These are phyloP conservation scores for Passer montanus DNA, from an alignment of 2,113 vertebrate genomes.

Conservation along the genomic window DNA sequence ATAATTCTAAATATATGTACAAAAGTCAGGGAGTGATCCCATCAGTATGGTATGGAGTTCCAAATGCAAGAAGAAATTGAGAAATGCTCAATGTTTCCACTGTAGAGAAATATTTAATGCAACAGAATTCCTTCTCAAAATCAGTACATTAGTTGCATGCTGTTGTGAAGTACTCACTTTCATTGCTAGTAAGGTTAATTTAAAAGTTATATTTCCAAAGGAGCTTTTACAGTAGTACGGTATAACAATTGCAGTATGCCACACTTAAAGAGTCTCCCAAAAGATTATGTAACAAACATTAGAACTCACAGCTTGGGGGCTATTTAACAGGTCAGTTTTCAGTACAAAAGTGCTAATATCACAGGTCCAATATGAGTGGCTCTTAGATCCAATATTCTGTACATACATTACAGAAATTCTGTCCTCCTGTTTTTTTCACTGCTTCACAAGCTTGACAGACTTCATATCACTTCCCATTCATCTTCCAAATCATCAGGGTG, in stretches of 20 bases:
- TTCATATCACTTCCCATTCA: conserved; percentile 97
- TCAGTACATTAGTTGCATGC: conserved; percentile 46
- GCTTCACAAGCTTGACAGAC: not conserved
- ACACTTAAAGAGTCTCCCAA: conserved; percentile 39
- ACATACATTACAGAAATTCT: not conserved
- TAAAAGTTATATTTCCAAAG: conserved; percentile 34
- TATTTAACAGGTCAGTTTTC: conserved; percentile 3
- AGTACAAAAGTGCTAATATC: conserved; percentile 38
- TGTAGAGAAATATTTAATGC: conserved; percentile 62
- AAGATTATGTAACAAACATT: conserved; percentile 32
- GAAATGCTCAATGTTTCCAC: conserved; percentile 38
- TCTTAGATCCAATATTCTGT: conserved; percentile 27
- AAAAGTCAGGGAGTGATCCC: not conserved
- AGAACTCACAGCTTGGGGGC: conserved; percentile 34
- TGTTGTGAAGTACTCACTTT: conserved; percentile 3
- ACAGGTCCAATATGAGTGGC: not conserved
- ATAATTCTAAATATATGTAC: not conserved
- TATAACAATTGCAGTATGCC: conserved; percentile 18
- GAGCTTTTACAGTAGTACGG: not conserved
- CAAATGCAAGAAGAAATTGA: conserved; percentile 53
- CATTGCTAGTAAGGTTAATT: conserved; percentile 20
- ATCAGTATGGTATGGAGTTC: not conserved
- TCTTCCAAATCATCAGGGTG: conserved; percentile 89
- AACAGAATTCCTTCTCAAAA: conserved; percentile 52
- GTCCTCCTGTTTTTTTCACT: not conserved